A percentile compares a stretch with the other conserved stretches of the same genome.
These are phyloP conservation scores for Eulemur rufifrons DNA, from an alignment of 2,113 vertebrate species.

Conservation along the genomic window DNA sequence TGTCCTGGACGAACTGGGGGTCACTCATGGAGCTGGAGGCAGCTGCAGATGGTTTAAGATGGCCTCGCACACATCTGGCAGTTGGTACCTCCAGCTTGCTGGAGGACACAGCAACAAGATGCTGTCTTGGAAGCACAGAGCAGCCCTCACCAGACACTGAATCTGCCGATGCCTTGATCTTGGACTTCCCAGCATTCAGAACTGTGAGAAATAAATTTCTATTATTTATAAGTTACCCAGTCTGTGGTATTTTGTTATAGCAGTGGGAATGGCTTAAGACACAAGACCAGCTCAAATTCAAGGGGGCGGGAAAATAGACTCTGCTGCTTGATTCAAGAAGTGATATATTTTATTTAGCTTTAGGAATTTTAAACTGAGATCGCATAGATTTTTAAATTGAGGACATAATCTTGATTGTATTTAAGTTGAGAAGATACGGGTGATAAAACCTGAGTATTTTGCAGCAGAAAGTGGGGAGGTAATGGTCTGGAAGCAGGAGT, in stretches of 20 bases:
- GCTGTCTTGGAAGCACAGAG: not conserved
- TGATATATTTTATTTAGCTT: not conserved
- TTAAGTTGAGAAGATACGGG: not conserved
- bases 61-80: fast-evolving
- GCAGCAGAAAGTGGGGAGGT: not conserved
- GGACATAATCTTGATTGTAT: no score
- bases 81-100: not conserved
- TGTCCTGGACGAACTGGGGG: not conserved
- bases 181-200: not conserved
- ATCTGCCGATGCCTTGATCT: not conserved
- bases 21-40: not conserved
- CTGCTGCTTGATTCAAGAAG: not conserved
- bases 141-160: not conserved
- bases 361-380: not conserved
- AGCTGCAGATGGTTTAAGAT: not conserved
- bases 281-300: not conserved
- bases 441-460: not conserved
- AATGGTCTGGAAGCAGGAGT: not conserved
- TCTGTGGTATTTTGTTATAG: not conserved
- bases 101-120: not conserved
- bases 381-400: not conserved
- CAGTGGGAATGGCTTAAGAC: not conserved
- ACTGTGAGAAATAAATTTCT: not conserved
- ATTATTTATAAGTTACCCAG: not conserved
- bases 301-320: not conserved